Base-by-base conservation (phyloP, 2,888 invertebrate genomes). In the Zele albiditarsus region DNA sequence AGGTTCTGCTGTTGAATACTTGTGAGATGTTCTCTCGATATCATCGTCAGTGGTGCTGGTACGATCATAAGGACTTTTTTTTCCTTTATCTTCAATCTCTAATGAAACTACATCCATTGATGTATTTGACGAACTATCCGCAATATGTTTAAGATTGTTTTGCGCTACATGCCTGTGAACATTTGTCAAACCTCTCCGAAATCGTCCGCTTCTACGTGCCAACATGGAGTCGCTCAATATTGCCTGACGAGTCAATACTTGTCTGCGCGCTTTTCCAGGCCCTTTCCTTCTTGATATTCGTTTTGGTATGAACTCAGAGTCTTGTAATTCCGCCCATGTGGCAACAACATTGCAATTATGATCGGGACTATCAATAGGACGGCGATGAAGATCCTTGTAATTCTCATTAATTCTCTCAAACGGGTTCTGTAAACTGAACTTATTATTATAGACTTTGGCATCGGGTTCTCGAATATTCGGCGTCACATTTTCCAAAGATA, bases 331-430 rank as follows among this genome's bases (percentile, higher is more conserved):
- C 38, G 75, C 80, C 81, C 80, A 81, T 5, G 79, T 78, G 16
- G 80, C 81, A 2, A 81, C 80, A 38, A 80, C 73, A 57, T 81
- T 81, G 62, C 79, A 80, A 76, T 81, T 81, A 53, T 79, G 78
- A 73, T 81, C 80, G 20, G 79, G 74, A 67, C 74, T 77, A 63
- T 80, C 79, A 65, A 28, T 76, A 2, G 53, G 60, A 6, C 63
- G 46, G n/a, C 60, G 46, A 16, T 12, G 28, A 27, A 38, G 20
- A 28, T 79, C 75, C 67, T 77, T 74, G 31, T 53, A 66, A 66
- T 31, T 70, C 14, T 38, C 38, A 23, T 72, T 23, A 10, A 70
- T 60, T 28, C 38, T 31, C 12, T 65, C 67, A 25, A 53, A 42
- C 23, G 5, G 42, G 33, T 71, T 63, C 14, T 38, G 46, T 25